phyloP scores from a whole-genome alignment of 2,113 vertebrate genomes.

The Bostrychus sinensis region DNA sequence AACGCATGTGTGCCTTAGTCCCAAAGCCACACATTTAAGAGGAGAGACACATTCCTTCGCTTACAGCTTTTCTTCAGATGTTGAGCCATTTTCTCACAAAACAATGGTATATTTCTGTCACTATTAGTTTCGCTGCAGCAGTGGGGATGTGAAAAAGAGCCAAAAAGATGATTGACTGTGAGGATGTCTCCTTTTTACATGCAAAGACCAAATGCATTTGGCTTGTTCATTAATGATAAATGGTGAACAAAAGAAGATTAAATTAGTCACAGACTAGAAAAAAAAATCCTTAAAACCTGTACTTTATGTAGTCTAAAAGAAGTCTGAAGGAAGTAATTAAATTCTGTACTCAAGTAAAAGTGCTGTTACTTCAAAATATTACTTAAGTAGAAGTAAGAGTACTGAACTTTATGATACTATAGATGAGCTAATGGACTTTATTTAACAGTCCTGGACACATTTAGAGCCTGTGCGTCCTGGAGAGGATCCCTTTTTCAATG shows the following conservation, averaged over 20 bases:
- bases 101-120: not conserved
- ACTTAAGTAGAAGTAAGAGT: too few relatives aligned
- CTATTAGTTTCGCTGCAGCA: slow-evolving; percentile 2
- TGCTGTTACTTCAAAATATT: too few relatives aligned
- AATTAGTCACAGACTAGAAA: too few relatives aligned
- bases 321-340: too few relatives aligned
- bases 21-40: slow-evolving; percentile 1
- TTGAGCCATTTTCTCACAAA: slow-evolving; percentile 25
- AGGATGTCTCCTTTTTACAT: slow-evolving; percentile 5
- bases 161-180: slow-evolving; percentile 17
- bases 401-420: too few relatives aligned
- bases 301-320: too few relatives aligned
- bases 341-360: too few relatives aligned
- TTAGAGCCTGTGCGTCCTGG: too few relatives aligned
- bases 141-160: slow-evolving; percentile 12
- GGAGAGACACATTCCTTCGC: slow-evolving; percentile 4
- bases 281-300: too few relatives aligned
- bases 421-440: too few relatives aligned
- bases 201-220: not conserved
- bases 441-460: too few relatives aligned
- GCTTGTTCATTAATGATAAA: not conserved
- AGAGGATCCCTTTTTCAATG: too few relatives aligned
- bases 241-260: not conserved
- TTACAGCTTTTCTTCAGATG: slow-evolving; percentile 24
- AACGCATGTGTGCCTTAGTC: slow-evolving; percentile 66